Evolutionary conservation across 2,888 invertebrate species (phyloP), one percentile per base, ranked within the genome.

Genomic region (Platycnemis pennipes): DNA sequence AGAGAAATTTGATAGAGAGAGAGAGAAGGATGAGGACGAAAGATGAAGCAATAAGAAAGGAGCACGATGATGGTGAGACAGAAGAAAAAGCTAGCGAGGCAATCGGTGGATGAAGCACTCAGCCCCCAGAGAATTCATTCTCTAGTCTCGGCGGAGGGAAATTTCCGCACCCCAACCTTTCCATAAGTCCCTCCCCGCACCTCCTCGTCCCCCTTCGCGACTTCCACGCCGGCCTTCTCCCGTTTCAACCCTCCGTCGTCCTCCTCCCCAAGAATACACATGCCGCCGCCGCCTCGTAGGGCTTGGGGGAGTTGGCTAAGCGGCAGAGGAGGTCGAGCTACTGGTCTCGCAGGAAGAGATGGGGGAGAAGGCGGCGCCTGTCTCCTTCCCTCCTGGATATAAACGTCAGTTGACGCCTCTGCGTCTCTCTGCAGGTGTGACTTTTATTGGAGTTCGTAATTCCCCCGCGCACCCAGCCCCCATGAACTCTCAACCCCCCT

Each of bases 371-470:
- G 77, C 37, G 37, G 37, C 16, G 31, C 37, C 77, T 37, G 31
- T 77, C 69, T 69, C 69, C 7, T 31, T 69, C 69, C 69, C 63
- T 91, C 63, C 44, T 7, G 56, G 53, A 89, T 42, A 85, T 69
- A 89, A 53, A 69, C 88, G 69, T 94, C 91, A 86, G 88, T 69
- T 85, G 88, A 88, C 94, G 94, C 86, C 94, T 94, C 49, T 53
- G 49, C 85, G 46, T 63, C 85, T 87, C 86, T 69, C 94, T 45
- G 94, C 94, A 94, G 89, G 94, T 94, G 95, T 94, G 94, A 94
- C 94, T 94, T 94, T 95, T 94, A 94, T 94, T 94, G 94, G 94
- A 94, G 94, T 91, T 94, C 85, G 94, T 95, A 95, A 94, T 95
- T 94, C 94, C 94, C 88, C 94, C 49, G 46, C 85, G 86, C 89